Percentiles rank a stretch among this genome's conserved stretches.
Conservation (phyloP, 2,888 invertebrate species). For the Acrobasis suavella region DNA sequence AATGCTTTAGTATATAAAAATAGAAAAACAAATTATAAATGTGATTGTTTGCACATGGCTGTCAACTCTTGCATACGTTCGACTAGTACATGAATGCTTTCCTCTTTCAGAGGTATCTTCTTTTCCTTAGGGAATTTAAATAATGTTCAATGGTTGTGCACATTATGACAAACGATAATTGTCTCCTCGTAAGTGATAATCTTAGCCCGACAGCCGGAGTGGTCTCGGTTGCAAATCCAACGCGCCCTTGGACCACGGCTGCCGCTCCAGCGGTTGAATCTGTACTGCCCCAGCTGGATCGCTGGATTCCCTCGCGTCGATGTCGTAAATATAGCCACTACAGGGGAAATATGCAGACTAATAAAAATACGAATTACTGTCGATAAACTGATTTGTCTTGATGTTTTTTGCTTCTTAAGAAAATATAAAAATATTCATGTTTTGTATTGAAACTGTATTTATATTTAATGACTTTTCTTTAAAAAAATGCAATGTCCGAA, state of each 20-base stretch:
- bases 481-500: too few species aligned
- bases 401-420: neutral
- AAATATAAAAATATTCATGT: neutral
- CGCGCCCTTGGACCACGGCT: slow-evolving; percentile 35
- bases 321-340: slow-evolving; percentile 38
- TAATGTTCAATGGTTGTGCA: slow-evolving; percentile 35
- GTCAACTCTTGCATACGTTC: too few species aligned
- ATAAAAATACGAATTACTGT: neutral
- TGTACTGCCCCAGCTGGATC: slow-evolving; percentile 42
- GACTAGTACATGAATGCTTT: neutral
- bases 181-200: slow-evolving; percentile 37
- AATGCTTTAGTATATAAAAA: too few species aligned
- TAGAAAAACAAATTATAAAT: too few species aligned
- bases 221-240: slow-evolving; percentile 40
- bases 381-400: neutral
- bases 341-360: neutral
- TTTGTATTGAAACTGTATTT: too few species aligned
- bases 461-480: too few species aligned
- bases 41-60: too few species aligned
- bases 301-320: slow-evolving; percentile 47
- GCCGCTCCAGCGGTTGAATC: slow-evolving; percentile 41
- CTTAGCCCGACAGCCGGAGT: slow-evolving; percentile 37
- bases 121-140: neutral
- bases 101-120: neutral
- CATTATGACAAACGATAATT: slow-evolving; percentile 23